These are phyloP conservation scores for Mongoloraphidia duomilia DNA, from an alignment of 2,888 invertebrate species.

Conservation along the genomic window DNA sequence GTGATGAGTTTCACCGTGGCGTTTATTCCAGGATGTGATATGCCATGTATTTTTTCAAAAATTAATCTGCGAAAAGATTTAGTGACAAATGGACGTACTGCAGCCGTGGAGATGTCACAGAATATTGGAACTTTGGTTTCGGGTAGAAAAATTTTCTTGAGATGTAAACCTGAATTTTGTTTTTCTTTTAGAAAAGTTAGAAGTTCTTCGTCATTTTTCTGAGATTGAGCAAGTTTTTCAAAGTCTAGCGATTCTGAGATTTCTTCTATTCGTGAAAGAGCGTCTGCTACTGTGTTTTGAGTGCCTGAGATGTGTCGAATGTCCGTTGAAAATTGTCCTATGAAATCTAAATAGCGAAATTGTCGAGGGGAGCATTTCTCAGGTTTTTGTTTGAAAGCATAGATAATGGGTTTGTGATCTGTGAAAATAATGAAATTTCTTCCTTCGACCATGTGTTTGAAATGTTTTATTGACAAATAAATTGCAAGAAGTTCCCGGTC, in stretches of 20 bases:
- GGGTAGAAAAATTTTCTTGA: neutral
- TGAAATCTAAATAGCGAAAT: slow-evolving; percentile 4
- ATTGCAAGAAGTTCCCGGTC: slow-evolving; percentile 26
- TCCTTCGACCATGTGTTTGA: slow-evolving; percentile 25
- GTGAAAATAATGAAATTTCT: slow-evolving; percentile 21
- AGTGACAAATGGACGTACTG: slow-evolving; percentile 10
- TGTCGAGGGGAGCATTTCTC: no score
- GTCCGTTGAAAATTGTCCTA: slow-evolving; percentile 23
- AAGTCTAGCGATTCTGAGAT: neutral
- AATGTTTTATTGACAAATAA: slow-evolving; percentile 23
- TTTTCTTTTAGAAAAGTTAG: neutral
- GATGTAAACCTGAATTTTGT: neutral
- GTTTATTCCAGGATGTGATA: slow-evolving; percentile 17
- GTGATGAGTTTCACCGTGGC: slow-evolving; percentile 19
- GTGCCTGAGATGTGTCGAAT: slow-evolving; percentile 19
- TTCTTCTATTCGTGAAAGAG: neutral
- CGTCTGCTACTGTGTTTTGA: slow-evolving; percentile 21
- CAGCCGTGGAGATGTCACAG: neutral
- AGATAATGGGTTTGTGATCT: slow-evolving; percentile 24
- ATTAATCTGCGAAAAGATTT: slow-evolving; percentile 3
- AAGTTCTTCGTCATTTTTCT: neutral
- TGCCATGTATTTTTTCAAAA: slow-evolving; percentile 14
- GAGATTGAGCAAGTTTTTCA: neutral
- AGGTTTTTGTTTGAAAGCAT: slow-evolving; percentile 18
- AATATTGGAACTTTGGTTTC: neutral